phyloP scores from a whole-genome alignment of 2,797 vertebrate species.

The Hippoglossus hippoglossus region DNA sequence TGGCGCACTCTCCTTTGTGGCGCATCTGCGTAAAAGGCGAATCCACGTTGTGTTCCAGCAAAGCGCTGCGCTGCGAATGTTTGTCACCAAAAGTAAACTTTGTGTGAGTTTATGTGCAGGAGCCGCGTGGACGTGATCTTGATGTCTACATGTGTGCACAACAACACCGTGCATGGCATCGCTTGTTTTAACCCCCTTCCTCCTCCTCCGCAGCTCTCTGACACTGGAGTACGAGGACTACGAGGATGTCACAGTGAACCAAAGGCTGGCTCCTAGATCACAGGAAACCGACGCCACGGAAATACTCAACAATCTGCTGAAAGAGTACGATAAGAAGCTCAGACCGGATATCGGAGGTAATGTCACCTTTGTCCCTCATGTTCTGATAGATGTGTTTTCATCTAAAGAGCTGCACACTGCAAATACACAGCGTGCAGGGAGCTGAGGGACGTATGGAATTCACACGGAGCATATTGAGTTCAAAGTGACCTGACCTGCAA shows the following conservation, averaged over 20 bases:
- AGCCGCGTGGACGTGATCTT: not conserved
- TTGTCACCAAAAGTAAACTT: not conserved
- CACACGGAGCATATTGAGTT: too few species aligned
- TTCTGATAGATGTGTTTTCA: not conserved
- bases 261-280: constrained; percentile 91
- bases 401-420: not conserved
- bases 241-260: constrained; percentile 90
- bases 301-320: constrained; percentile 93
- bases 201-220: constrained; percentile 81
- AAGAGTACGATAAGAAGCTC: constrained; percentile 95
- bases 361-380: not conserved
- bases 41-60: not conserved
- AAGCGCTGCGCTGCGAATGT: not conserved
- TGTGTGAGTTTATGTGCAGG: not conserved
- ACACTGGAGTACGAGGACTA: constrained; percentile 89
- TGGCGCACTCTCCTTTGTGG: constrained; percentile 39
- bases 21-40: not conserved
- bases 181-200: constrained; percentile 5
- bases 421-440: too few species aligned
- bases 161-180: not conserved
- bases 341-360: constrained; percentile 96
- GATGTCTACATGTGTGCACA: not conserved
- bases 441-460: too few species aligned
- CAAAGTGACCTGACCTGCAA: not conserved
- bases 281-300: constrained; percentile 91